Conservation (phyloP, 2,113 vertebrate species). For the Chinchilla lanigera region DNA sequence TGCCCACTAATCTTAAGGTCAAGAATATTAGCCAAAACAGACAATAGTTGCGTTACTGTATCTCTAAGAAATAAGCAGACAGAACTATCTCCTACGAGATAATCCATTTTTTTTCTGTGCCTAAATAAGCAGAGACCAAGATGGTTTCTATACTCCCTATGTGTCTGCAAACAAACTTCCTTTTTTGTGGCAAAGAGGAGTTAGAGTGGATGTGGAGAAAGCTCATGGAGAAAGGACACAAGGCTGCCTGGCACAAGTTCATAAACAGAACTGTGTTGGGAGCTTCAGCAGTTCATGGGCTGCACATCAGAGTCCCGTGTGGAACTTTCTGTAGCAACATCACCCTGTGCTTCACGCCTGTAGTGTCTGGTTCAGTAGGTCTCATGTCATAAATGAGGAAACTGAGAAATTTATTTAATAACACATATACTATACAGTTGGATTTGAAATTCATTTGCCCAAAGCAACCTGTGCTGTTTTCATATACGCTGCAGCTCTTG, state of each 20-base stretch:
- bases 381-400: background rate
- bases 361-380: background rate
- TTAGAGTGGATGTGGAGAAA: background rate
- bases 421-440: background rate
- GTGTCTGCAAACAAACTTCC: background rate
- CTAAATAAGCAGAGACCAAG: background rate
- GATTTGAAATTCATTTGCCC: conserved; percentile 24
- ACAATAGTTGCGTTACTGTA: background rate
- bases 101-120: background rate
- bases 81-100: background rate
- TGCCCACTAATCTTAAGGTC: background rate
- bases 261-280: background rate
- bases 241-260: background rate
- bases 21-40: background rate
- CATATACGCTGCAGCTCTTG: background rate
- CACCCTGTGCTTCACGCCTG: background rate
- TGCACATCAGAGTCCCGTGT: background rate
- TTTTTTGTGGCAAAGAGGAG: background rate
- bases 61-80: background rate
- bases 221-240: background rate
- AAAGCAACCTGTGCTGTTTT: background rate
- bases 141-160: background rate
- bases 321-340: background rate
- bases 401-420: background rate
- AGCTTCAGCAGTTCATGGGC: fast-evolving